Percentiles rank a stretch among this genome's conserved stretches.
Conservation (phyloP, 2,797 vertebrate genomes). For the Cyclura pinguis region DNA sequence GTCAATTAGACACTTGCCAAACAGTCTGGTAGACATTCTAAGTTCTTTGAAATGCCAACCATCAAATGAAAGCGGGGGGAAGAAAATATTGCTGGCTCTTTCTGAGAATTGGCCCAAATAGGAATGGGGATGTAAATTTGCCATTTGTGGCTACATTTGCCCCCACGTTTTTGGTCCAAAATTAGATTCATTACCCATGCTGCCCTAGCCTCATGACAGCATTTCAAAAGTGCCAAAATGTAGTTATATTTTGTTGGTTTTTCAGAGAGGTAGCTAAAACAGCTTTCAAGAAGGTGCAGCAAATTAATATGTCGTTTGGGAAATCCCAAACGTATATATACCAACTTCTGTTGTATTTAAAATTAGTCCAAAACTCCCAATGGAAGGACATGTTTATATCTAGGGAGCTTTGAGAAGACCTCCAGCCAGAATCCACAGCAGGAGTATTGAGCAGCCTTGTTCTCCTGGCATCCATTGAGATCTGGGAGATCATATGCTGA, state of each 20-base stretch:
- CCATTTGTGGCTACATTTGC: slow-evolving; percentile 45
- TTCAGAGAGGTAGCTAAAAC: slow-evolving; percentile 7
- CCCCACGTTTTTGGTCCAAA: neutral
- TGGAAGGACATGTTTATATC: neutral
- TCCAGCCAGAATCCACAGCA: neutral
- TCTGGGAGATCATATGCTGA: neutral
- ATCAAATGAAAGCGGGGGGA: slow-evolving; percentile 49
- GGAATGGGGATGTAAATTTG: slow-evolving; percentile 61
- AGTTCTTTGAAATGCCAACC: slow-evolving; percentile 70
- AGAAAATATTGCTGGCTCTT: slow-evolving; percentile 66
- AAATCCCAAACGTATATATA: slow-evolving; percentile 19
- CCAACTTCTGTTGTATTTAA: neutral
- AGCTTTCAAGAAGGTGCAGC: neutral
- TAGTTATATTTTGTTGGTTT: neutral
- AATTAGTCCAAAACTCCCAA: neutral
- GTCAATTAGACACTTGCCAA: slow-evolving; percentile 73
- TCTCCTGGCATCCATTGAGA: neutral
- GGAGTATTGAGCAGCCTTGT: neutral
- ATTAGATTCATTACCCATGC: neutral
- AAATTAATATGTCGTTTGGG: slow-evolving; percentile 13
- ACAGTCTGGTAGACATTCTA: slow-evolving; percentile 67
- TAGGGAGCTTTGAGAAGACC: neutral
- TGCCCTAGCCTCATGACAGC: neutral
- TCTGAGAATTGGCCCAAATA: slow-evolving; percentile 54
- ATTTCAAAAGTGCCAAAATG: slow-evolving; percentile 21